Evolutionary conservation across 2,797 vertebrate genomes (phyloP).

Genomic region (Takifugu rubripes): DNA sequence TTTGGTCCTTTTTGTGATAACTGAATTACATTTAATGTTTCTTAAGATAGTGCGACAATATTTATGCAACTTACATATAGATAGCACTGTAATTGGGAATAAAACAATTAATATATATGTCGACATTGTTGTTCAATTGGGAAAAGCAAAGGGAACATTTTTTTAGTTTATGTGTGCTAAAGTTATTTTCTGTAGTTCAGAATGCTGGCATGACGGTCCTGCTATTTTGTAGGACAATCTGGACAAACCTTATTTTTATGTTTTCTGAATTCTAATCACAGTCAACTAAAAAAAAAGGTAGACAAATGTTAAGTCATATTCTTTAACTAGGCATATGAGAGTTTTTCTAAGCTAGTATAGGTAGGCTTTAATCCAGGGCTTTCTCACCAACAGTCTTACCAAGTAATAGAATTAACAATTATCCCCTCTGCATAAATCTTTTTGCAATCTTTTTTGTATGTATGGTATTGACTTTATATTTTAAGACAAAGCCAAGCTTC

Average conservation of each 20-base stretch:
- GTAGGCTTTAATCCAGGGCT: slow-evolving; percentile 32
- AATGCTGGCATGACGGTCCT: slow-evolving; percentile 8
- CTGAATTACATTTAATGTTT: too few relatives aligned
- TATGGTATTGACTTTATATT: slow-evolving; percentile 44
- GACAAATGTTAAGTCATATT: background rate
- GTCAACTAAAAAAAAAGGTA: background rate
- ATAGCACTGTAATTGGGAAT: too few relatives aligned
- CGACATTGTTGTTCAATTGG: too few relatives aligned
- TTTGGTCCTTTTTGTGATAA: too few relatives aligned
- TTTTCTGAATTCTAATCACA: slow-evolving; percentile 16
- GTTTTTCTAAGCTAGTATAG: too few relatives aligned
- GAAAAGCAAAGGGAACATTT: too few relatives aligned
- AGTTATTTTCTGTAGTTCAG: slow-evolving; percentile 1
- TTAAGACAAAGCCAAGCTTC: slow-evolving; percentile 20
- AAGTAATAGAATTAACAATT: slow-evolving; percentile 53
- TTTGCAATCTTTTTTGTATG: slow-evolving; percentile 42
- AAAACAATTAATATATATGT: too few relatives aligned
- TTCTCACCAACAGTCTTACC: slow-evolving; percentile 46
- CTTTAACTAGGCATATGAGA: too few relatives aligned
- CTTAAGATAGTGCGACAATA: too few relatives aligned
- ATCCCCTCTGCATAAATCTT: slow-evolving; percentile 35
- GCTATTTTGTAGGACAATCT: slow-evolving; percentile 49
- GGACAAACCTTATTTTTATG: slow-evolving; percentile 16
- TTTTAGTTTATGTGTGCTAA: too few relatives aligned
- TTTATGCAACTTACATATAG: too few relatives aligned